These are phyloP conservation scores for Cheilosia urbana DNA, from an alignment of 2,888 invertebrate species.

Conservation along the genomic window DNA sequence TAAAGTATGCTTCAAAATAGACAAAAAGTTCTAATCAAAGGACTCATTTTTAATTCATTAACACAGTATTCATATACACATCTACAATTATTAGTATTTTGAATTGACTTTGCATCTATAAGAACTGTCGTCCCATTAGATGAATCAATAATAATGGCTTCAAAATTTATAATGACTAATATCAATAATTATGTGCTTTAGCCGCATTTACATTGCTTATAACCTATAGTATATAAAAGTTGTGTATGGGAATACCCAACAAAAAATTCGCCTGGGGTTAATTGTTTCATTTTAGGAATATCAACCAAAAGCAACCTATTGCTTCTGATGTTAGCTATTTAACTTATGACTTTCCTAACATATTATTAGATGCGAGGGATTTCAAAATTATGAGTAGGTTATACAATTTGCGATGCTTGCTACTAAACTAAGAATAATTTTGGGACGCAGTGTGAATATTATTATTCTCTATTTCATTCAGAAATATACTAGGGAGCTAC, in stretches of 20 bases:
- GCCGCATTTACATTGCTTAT: slow-evolving; percentile 11
- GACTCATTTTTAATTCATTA: slow-evolving; percentile 57
- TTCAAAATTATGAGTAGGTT: too few species aligned
- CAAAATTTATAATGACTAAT: slow-evolving; percentile 35
- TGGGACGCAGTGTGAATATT: not conserved
- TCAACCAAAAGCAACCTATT: too few species aligned
- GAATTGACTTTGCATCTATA: not conserved
- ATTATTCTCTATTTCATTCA: not conserved
- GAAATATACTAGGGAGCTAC: not conserved
- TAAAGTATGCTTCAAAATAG: slow-evolving; percentile 13
- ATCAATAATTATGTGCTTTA: too few species aligned
- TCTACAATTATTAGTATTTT: slow-evolving; percentile 20
- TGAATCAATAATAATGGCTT: slow-evolving; percentile 34
- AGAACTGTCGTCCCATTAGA: slow-evolving; percentile 6
- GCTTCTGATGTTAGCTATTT: too few species aligned
- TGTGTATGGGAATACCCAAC: too few species aligned
- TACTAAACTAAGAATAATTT: not conserved
- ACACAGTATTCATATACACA: slow-evolving; percentile 30
- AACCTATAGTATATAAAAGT: slow-evolving; percentile 3
- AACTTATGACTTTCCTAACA: too few species aligned
- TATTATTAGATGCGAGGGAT: too few species aligned
- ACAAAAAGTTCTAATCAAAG: slow-evolving; percentile 42
- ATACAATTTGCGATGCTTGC: too few species aligned
- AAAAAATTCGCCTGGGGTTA: too few species aligned
- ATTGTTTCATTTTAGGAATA: too few species aligned